A percentile compares a stretch with the other conserved stretches of the same genome.
These are phyloP conservation scores for Panthera uncia DNA, from an alignment of 2,113 vertebrate genomes.

Conservation along the genomic window DNA sequence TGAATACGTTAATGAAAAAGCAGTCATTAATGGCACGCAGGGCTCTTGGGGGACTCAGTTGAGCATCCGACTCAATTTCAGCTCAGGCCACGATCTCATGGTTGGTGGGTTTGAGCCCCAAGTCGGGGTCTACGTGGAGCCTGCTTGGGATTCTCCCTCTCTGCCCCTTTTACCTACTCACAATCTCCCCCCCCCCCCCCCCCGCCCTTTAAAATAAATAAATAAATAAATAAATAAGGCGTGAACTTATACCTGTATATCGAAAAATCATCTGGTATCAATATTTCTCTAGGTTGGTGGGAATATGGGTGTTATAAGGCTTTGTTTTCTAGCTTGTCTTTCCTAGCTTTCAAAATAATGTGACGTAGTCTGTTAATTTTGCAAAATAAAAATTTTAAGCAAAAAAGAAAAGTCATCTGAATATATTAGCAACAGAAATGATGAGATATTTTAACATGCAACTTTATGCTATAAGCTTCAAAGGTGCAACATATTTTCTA, in stretches of 20 bases:
- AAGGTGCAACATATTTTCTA: not conserved
- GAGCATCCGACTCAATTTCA: too few species aligned
- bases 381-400: not conserved
- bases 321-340: not conserved
- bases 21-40: not conserved
- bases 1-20: not conserved
- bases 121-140: too few species aligned
- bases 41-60: too few species aligned
- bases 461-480: not conserved
- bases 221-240: not conserved
- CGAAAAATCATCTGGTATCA: not conserved
- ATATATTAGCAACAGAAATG: slow-evolving; percentile 1
- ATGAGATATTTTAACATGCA: not conserved
- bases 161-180: too few species aligned
- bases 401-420: not conserved
- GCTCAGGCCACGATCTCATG: too few species aligned
- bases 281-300: not conserved
- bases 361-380: not conserved
- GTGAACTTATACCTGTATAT: not conserved
- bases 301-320: not conserved
- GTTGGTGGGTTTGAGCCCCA: too few species aligned
- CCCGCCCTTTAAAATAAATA: too few species aligned
- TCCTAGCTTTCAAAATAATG: not conserved
- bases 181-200: too few species aligned
- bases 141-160: too few species aligned